Percentiles rank a stretch among this genome's conserved stretches.
phyloP scores from a whole-genome alignment of 1,140 invertebrate genomes.

The Hycleus cichorii region DNA sequence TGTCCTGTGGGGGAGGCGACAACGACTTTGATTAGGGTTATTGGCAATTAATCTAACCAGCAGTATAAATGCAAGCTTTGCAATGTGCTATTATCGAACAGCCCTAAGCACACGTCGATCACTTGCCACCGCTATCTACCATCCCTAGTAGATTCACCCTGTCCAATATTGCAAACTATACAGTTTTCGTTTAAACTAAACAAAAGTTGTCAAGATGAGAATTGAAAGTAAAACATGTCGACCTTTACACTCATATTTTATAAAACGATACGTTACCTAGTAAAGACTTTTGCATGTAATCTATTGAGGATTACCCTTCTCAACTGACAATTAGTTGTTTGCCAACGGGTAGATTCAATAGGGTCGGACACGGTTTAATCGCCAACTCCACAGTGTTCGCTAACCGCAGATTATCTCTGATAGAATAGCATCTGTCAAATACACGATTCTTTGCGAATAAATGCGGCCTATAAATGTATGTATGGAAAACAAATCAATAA shows the following conservation, averaged over 20 bases:
- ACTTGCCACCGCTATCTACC: not conserved
- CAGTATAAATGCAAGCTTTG: slow-evolving; percentile 1
- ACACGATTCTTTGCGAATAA: too few relatives aligned
- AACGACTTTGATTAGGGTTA: not conserved
- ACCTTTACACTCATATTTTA: too few relatives aligned
- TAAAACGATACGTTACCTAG: not conserved
- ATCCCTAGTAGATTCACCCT: not conserved
- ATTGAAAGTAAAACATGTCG: not conserved
- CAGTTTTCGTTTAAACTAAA: too few relatives aligned
- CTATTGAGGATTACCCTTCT: slow-evolving; percentile 17
- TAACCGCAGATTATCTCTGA: slow-evolving; percentile 9
- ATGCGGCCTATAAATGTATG: too few relatives aligned
- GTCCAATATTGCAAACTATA: too few relatives aligned
- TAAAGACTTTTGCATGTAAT: slow-evolving; percentile 8
- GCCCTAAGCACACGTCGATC: too few relatives aligned
- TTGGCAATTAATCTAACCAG: slow-evolving; percentile 11
- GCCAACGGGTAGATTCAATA: slow-evolving; percentile 12
- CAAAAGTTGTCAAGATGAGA: too few relatives aligned
- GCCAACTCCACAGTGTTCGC: not conserved
- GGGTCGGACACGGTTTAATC: slow-evolving; percentile 1
- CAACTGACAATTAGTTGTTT: slow-evolving; percentile 19
- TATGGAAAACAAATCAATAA: too few relatives aligned
- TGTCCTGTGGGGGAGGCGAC: too few relatives aligned
- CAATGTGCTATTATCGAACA: not conserved
- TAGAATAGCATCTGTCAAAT: not conserved